Base-by-base conservation (phyloP, 2,113 vertebrate genomes). In the Urocynchramus pylzowi region DNA sequence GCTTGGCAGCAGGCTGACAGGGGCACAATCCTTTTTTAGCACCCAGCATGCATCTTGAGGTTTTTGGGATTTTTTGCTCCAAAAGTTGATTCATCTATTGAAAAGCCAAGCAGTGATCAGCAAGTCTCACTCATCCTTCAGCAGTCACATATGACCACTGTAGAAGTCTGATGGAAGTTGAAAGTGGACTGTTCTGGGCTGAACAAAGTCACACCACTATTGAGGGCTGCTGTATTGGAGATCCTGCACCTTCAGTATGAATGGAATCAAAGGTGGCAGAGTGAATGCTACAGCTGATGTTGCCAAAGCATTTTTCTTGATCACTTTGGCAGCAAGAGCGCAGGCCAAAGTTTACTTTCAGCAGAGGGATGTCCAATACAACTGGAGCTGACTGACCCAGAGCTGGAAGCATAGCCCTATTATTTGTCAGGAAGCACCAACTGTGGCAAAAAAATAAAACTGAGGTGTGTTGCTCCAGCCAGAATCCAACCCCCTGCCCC, bases 31-130 rank as follows among this genome's bases (percentile, higher is more conserved):
- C 1, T 37, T 59, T 64, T 67, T 44, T 63, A 24, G 14, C 6
- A 16, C 7, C 3, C 19, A 57, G 11, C 3, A 26, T 11, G 28
- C 13, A 73, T 20, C 12, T 42, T 70, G 17, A 61, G 13, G 11
- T 23, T 65, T 35, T 33, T 20, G 7, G 6, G 2, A 0, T 0
- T 28, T 70, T 67, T 69, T 11, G 1, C 21, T 64, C 10, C 3
- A 1, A 19, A 63, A 64, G 1, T 37, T 69, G 27, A 42, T 83
- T 44, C 3, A 42, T 24, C 23, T 67, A 5, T 42, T 67, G 37
- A n/a, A 92, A 30, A 84, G 9, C 10, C 12, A 87, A 63, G 30
- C 16, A 63, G 11, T 14, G 15, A 60, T 45, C 8, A 22, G 54
- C 26, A 79, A 60, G 16, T 30, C 30, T 83, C 41, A 26, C 4